Percentiles rank a stretch among this genome's conserved stretches.
Evolutionary conservation across 2,797 vertebrate species (phyloP).

Genomic region (Diplodus sargus): DNA sequence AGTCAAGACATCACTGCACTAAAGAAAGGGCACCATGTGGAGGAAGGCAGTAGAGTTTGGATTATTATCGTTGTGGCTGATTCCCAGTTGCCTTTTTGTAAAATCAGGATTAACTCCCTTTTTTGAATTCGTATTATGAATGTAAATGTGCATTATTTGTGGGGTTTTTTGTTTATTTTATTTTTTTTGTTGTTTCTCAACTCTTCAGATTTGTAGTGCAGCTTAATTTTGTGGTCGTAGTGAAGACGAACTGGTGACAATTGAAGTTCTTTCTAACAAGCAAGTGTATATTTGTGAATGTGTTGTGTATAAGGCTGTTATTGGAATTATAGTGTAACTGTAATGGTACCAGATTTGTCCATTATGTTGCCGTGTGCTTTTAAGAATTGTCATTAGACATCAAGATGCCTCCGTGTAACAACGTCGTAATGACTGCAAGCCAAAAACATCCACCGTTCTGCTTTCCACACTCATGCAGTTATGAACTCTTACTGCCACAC

Average conservation of each 20-base stretch:
- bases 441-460: slow-evolving; percentile 19
- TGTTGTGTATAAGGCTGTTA: slow-evolving; percentile 34
- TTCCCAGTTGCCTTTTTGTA: slow-evolving; percentile 7
- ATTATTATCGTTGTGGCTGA: slow-evolving; percentile 1
- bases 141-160: slow-evolving; percentile 23
- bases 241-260: slow-evolving; percentile 52
- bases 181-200: not conserved
- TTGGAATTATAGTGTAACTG: slow-evolving; percentile 3
- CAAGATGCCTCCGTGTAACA: not conserved
- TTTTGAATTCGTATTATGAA: slow-evolving; percentile 22
- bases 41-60: not conserved
- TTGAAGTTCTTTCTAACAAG: slow-evolving; percentile 61
- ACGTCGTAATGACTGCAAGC: slow-evolving; percentile 12
- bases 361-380: slow-evolving; percentile 31
- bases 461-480: not conserved
- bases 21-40: slow-evolving; percentile 10
- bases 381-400: slow-evolving; percentile 36
- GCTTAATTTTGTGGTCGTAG: slow-evolving; percentile 62
- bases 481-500: not conserved
- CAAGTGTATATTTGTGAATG: slow-evolving; percentile 41
- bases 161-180: too few relatives aligned
- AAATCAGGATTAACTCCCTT: not conserved
- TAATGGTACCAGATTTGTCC: slow-evolving; percentile 17
- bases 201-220: slow-evolving; percentile 39
- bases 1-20: slow-evolving; percentile 34